Base-by-base conservation (phyloP, 2,888 invertebrate species). In the Rhingia rostrata region DNA sequence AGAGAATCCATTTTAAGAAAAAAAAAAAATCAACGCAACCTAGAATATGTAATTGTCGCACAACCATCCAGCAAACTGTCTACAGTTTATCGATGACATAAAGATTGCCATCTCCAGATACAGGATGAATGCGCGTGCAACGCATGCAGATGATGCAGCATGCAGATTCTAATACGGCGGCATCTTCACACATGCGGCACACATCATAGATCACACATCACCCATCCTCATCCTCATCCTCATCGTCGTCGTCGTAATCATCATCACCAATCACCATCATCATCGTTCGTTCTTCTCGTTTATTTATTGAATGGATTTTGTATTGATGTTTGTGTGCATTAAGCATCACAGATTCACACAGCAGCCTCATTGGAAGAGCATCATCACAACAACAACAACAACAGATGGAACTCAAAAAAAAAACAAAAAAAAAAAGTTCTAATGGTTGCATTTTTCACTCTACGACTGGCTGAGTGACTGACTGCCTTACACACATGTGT, bases 1-100 rank as follows among this genome's bases (percentile, higher is more conserved):
- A 12, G 41, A 54, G 39, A 70, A 79, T 51, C 14, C 22, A 51
- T 70, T 58, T 58, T 30, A 47, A 3, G 10, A 56, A 32, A 30
- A 7, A 14, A 45, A n/a, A n/a, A n/a, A n/a, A n/a, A n/a, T n/a
- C n/a, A n/a, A 32, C 45, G 6, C 61, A 47, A 61, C 22, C 63
- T 47, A 37, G 1, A 37, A 22, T 22, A 37, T 63, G 60, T 60
- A 60, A 60, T 60, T 60, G 60, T 60, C 60, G 12, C 61, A 45
- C 22, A 22, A 47, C 35, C 47, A 35, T 45, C 9, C 6, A 2
- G 12, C 61, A 12, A 14, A 35, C 45, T 37, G 47, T 37, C 47
- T 47, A 61, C 61, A 49, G 63, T 41, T 58, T 33, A 12, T 53
- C 6, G 35, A 35, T 33, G 53, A 53, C 12, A 53, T 35, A 35